Evolutionary conservation across 1,140 invertebrate species (phyloP).

Genomic region (Mizuhopecten yessoensis): DNA sequence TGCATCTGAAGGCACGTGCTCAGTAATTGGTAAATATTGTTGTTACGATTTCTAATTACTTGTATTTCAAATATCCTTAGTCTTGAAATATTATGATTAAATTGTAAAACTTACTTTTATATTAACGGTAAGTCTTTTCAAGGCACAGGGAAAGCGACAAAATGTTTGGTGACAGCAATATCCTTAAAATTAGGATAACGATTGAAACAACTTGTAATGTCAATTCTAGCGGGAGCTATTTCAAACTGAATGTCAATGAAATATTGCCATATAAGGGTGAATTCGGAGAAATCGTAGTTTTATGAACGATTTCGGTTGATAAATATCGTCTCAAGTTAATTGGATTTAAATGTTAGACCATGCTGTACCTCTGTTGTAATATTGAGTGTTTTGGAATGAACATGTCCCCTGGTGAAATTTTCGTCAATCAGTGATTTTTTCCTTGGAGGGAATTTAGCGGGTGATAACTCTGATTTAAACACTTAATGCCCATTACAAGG

Average conservation of each 20-base stretch:
- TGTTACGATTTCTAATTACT: neutral
- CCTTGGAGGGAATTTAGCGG: neutral
- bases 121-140: neutral
- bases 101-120: neutral
- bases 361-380: neutral
- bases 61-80: neutral
- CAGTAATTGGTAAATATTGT: neutral
- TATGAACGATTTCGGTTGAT: neutral
- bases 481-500: neutral
- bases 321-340: conserved; percentile 1
- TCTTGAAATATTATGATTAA: neutral
- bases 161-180: neutral
- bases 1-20: neutral
- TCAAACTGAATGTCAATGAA: neutral
- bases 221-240: neutral
- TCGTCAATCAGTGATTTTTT: neutral
- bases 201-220: neutral
- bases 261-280: neutral
- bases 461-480: neutral
- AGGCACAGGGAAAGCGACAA: neutral
- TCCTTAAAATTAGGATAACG: neutral
- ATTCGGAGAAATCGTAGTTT: neutral
- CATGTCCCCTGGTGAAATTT: neutral
- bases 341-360: neutral
- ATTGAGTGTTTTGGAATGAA: neutral